These are phyloP conservation scores for Parnassius apollo DNA, from an alignment of 2,888 invertebrate genomes.

Conservation along the genomic window DNA sequence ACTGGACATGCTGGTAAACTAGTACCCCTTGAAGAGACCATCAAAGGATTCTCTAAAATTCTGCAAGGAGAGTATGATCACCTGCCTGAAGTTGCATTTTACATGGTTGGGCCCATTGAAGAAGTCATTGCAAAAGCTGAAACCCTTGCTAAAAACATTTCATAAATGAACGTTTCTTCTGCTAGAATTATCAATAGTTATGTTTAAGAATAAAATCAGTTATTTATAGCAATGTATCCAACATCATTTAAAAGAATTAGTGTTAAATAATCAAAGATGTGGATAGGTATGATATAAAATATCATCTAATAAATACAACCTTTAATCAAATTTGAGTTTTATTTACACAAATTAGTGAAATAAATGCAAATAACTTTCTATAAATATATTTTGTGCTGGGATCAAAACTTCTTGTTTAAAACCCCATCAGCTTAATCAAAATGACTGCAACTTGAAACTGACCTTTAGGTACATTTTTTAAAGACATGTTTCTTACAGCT, in stretches of 20 bases:
- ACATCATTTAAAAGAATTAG: slow-evolving; percentile 18
- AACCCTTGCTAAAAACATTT: slow-evolving; percentile 81
- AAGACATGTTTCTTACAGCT: no score
- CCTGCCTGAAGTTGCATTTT: slow-evolving; percentile 95
- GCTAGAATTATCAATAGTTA: slow-evolving; percentile 14
- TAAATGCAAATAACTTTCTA: no score
- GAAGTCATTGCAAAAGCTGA: slow-evolving; percentile 93
- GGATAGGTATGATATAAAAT: slow-evolving; percentile 18
- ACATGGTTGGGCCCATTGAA: slow-evolving; percentile 97
- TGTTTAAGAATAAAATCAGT: slow-evolving; percentile 16
- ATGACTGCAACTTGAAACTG: no score
- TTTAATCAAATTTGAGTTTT: slow-evolving; percentile 1
- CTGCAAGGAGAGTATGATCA: slow-evolving; percentile 93
- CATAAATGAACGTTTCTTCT: slow-evolving; percentile 34
- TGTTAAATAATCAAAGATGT: slow-evolving; percentile 19
- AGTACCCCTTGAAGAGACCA: slow-evolving; percentile 92
- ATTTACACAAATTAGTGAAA: neutral
- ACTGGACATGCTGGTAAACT: slow-evolving; percentile 94
- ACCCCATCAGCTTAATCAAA: no score
- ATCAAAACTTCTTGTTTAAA: no score
- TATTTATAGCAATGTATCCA: slow-evolving; percentile 22
- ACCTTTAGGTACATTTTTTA: no score
- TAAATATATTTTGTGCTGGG: no score
- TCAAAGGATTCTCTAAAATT: slow-evolving; percentile 93
- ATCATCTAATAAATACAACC: slow-evolving; percentile 17